Evolutionary conservation across 1,140 invertebrate species (phyloP), one percentile per base, ranked within the genome.

Genomic region (Saccostrea cuccullata): DNA sequence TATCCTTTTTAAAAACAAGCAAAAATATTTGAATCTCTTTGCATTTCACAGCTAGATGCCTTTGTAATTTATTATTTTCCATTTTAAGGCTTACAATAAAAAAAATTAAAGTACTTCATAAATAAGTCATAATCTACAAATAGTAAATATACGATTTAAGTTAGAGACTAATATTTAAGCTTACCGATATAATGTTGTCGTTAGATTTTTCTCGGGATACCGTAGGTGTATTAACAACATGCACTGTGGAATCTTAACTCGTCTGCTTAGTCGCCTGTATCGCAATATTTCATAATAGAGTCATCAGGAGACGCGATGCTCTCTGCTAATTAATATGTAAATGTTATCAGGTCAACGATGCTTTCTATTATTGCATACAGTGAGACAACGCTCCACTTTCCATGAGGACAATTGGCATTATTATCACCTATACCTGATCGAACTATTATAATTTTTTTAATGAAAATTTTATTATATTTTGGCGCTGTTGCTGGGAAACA

Each of bases 291-390:
- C 26, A 9, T 77, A 77, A 30, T 36, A 30, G 17, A 20, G 60
- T 20, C 60, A 77, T 3, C 2, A 36, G 15, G 15, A 77, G 26
- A 77, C 26, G 70, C 5, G 23, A 77, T 47, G 26, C 30, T 77
- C 13, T 36, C 23, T 36, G 70, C 30, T 30, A 77, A 77, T 77
- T 77, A 77, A 77, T 77, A 77, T 77, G 70, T 17, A 77, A 77
- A 77, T 77, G 12, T 30, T 17, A 30, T 8, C 23, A 30, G 8
- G 70, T 47, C 47, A 47, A 6, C 47, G 47, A 47, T 47, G 47
- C 47, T 47, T 47, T 0, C 5, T 47, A 47, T 47, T 0, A 6
- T 9, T 47, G 47, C 47, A 47, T 47, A 9, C 47, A 47, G 47
- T 47, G 47, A 2, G 47, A 47, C 47, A 47, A 47, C 47, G 47